These are phyloP conservation scores for Tachyglossus aculeatus DNA, from an alignment of 2,797 vertebrate species.

Conservation along the genomic window DNA sequence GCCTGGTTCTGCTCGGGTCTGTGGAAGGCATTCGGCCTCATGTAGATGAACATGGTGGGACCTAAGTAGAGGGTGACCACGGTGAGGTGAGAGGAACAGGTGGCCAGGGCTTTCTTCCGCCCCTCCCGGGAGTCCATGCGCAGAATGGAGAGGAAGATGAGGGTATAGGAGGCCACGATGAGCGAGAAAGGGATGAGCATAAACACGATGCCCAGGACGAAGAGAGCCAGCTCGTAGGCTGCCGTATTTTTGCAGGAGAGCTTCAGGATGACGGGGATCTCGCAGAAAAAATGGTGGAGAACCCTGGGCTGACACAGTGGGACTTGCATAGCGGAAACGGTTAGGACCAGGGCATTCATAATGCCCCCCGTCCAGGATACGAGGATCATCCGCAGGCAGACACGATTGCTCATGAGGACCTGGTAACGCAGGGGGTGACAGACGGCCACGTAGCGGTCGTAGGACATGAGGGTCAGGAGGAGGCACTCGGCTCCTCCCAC, in stretches of 20 bases:
- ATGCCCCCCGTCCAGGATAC: neutral
- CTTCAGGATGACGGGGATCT: constrained; percentile 12
- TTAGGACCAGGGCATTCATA: constrained; percentile 12
- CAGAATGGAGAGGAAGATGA: constrained; percentile 10
- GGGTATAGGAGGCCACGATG: constrained; percentile 12
- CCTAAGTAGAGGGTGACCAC: constrained; percentile 38
- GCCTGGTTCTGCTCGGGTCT: constrained; percentile 18
- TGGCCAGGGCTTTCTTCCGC: constrained; percentile 28
- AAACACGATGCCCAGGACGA: constrained; percentile 12
- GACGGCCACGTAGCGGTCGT: constrained; percentile 28
- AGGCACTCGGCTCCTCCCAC: constrained; percentile 34
- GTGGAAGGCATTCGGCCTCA: constrained; percentile 22
- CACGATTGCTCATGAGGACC: neutral
- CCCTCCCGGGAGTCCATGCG: constrained; percentile 13
- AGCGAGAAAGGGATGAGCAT: constrained; percentile 13
- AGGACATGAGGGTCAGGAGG: constrained; percentile 39
- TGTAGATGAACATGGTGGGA: constrained; percentile 35
- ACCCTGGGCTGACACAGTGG: constrained; percentile 3
- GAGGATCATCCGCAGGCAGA: constrained; percentile 1
- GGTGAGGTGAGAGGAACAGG: constrained; percentile 32
- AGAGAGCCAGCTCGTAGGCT: neutral
- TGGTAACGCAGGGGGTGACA: constrained; percentile 38
- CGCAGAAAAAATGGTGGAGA: constrained; percentile 38
- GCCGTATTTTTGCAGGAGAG: constrained; percentile 34
- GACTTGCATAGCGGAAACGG: neutral